Evolutionary conservation across 2,888 invertebrate genomes (phyloP).

Genomic region (Gari tellinella): DNA sequence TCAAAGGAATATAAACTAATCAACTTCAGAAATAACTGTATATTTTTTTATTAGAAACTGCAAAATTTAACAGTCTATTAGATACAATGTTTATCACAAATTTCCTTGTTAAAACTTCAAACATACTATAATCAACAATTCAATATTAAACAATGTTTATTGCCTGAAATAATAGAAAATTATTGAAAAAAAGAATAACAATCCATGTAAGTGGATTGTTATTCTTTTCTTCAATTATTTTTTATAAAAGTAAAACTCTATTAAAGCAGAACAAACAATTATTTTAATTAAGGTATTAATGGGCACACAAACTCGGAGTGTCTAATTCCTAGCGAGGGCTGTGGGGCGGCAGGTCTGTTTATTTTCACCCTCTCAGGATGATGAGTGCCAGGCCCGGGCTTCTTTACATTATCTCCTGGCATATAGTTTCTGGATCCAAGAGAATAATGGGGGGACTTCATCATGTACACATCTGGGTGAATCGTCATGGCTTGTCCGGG

Average conservation of each 20-base stretch:
- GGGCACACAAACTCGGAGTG: slow-evolving; percentile 83
- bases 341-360: slow-evolving; percentile 74
- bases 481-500: slow-evolving; percentile 91
- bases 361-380: slow-evolving; percentile 94
- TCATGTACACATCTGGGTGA: slow-evolving; percentile 86
- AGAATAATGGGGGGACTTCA: slow-evolving; percentile 91
- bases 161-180: no score
- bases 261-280: background rate
- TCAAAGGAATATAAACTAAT: no score
- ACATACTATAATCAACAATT: no score
- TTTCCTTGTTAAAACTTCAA: no score
- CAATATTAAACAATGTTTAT: no score
- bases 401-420: slow-evolving; percentile 91
- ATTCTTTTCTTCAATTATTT: no score
- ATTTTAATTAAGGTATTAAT: slow-evolving; percentile 64
- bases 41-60: no score
- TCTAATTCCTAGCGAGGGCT: slow-evolving; percentile 84
- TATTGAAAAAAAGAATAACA: no score
- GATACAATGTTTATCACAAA: no score
- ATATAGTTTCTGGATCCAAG: slow-evolving; percentile 92
- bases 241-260: background rate
- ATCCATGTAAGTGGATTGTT: no score
- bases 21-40: no score
- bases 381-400: slow-evolving; percentile 96
- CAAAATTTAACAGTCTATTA: no score